These are phyloP conservation scores for Sturmia bella DNA, from an alignment of 2,888 invertebrate species.

Conservation along the genomic window DNA sequence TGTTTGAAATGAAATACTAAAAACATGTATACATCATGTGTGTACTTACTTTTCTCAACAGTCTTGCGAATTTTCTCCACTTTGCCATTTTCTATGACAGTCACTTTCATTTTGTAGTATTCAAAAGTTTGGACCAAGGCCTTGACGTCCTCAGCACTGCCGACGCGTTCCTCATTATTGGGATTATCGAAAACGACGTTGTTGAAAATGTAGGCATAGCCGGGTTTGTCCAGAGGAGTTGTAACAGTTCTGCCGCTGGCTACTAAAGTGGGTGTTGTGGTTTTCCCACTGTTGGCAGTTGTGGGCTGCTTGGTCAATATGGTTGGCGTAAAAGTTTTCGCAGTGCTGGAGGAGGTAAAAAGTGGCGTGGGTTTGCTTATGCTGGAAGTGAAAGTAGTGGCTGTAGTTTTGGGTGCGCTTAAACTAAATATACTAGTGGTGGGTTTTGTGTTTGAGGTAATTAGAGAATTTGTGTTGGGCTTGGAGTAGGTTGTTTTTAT, in stretches of 20 bases:
- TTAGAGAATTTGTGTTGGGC: conserved; percentile 34
- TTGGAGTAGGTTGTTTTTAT: conserved; percentile 24
- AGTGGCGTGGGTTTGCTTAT: conserved; percentile 67
- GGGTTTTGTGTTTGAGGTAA: conserved; percentile 35
- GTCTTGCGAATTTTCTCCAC: conserved; percentile 74
- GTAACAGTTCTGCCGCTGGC: conserved; percentile 49
- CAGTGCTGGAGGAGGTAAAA: conserved; percentile 49
- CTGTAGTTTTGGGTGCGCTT: conserved; percentile 28
- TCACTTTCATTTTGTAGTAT: conserved; percentile 75
- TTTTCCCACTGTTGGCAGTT: conserved; percentile 22
- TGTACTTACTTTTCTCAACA: conserved; percentile 77
- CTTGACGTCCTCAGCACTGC: conserved; percentile 78
- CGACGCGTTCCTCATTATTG: conserved; percentile 75
- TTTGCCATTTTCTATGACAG: conserved; percentile 75
- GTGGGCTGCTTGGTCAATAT: conserved; percentile 36
- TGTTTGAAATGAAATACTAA: background rate
- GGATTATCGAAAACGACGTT: conserved; percentile 77
- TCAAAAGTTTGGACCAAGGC: conserved; percentile 75
- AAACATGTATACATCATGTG: no score
- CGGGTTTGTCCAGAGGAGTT: conserved; percentile 73
- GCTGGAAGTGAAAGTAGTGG: conserved; percentile 11
- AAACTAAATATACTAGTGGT: conserved; percentile 40
- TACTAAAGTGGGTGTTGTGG: conserved; percentile 25
- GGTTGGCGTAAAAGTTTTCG: conserved; percentile 55
- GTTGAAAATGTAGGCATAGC: conserved; percentile 78